These are phyloP conservation scores for Oxyscelio sp. DNA, from an alignment of 2,888 invertebrate species.

Conservation along the genomic window DNA sequence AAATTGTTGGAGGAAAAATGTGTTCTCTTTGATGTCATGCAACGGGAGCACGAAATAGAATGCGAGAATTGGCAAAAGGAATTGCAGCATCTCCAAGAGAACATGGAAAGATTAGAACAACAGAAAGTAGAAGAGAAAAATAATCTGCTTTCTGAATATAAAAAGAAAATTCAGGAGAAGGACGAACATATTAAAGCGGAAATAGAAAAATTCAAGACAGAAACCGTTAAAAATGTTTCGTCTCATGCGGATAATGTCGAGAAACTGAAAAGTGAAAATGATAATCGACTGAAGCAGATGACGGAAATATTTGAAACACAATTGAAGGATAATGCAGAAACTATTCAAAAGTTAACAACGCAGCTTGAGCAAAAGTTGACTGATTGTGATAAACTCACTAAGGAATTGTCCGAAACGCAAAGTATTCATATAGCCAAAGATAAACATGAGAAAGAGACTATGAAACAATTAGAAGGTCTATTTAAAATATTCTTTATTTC, in stretches of 20 bases:
- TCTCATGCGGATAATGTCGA: slow-evolving; percentile 78
- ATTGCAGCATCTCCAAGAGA: slow-evolving; percentile 82
- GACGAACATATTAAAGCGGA: slow-evolving; percentile 87
- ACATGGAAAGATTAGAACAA: slow-evolving; percentile 87
- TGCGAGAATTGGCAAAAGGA: slow-evolving; percentile 81
- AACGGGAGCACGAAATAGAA: too few relatives aligned
- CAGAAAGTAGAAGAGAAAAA: slow-evolving; percentile 88
- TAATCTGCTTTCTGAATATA: slow-evolving; percentile 89
- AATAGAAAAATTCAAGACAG: slow-evolving; percentile 77
- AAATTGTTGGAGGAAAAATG: too few relatives aligned
- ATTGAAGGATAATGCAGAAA: slow-evolving; percentile 89
- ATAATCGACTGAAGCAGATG: slow-evolving; percentile 79
- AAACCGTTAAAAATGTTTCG: slow-evolving; percentile 77
- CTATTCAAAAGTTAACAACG: slow-evolving; percentile 89
- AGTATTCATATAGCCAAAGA: slow-evolving; percentile 88
- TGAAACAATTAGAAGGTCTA: slow-evolving; percentile 83
- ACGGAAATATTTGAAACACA: slow-evolving; percentile 88
- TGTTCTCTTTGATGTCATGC: too few relatives aligned
- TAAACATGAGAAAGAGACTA: slow-evolving; percentile 87
- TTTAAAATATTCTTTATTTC: neutral
- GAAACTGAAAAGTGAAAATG: slow-evolving; percentile 79
- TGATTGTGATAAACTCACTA: slow-evolving; percentile 89
- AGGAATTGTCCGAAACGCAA: slow-evolving; percentile 89
- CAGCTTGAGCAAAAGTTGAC: slow-evolving; percentile 89
- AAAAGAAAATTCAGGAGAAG: slow-evolving; percentile 89